Conservation (phyloP, 2,113 vertebrate species). For the Hiodon tergisus region DNA sequence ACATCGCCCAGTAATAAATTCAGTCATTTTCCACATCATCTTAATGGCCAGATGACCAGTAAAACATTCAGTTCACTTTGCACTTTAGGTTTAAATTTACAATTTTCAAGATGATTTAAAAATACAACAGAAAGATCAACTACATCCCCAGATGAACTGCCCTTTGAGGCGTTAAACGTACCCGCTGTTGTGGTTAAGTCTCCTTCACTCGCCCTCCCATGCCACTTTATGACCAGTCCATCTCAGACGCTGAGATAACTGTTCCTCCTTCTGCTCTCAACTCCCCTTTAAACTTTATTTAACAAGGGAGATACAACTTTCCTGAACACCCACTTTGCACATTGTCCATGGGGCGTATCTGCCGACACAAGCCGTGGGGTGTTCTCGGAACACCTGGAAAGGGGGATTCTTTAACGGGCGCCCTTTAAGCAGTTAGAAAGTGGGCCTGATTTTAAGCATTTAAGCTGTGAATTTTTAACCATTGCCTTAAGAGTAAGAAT, state of each 20-base stretch:
- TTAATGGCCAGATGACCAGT: background rate
- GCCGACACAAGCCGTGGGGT: background rate
- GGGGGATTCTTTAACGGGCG: too few species aligned
- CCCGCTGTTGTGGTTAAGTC: background rate
- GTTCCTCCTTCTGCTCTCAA: too few species aligned
- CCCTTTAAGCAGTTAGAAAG: background rate
- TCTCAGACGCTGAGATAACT: too few species aligned
- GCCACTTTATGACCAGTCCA: too few species aligned
- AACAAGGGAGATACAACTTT: background rate
- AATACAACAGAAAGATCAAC: too few species aligned
- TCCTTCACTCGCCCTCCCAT: too few species aligned
- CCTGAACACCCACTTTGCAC: background rate
- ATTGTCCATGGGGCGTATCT: background rate
- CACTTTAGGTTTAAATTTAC: too few species aligned
- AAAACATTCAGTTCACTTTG: conserved; percentile 2
- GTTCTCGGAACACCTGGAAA: background rate
- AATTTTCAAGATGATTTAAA: too few species aligned
- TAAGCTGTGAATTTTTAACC: conserved; percentile 37
- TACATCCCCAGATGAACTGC: background rate
- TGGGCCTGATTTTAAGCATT: background rate
- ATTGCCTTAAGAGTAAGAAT: conserved; percentile 33
- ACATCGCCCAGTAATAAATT: too few species aligned
- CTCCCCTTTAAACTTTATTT: background rate
- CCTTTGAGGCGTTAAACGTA: background rate
- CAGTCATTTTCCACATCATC: background rate